Conservation (phyloP, 2,113 vertebrate species). For the Anser cygnoides region DNA sequence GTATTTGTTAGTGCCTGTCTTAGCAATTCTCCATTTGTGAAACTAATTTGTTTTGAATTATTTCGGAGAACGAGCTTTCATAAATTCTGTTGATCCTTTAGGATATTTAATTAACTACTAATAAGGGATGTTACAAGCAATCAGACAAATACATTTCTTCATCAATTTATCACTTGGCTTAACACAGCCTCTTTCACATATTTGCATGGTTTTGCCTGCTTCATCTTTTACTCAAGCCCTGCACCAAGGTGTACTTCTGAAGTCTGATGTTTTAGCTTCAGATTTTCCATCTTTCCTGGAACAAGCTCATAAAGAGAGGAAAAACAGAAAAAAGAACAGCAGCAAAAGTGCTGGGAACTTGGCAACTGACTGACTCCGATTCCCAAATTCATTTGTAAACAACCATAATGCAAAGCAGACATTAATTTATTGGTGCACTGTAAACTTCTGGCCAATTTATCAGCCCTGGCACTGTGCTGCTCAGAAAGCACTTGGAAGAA, state of each 20-base stretch:
- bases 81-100: neutral
- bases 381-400: neutral
- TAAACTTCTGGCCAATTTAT: neutral
- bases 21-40: neutral
- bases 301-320: neutral
- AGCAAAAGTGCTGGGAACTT: neutral
- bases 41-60: slow-evolving; percentile 14
- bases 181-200: neutral
- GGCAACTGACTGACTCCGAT: neutral
- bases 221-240: neutral
- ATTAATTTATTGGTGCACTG: neutral
- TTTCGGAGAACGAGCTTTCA: neutral
- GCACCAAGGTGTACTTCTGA: neutral
- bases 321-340: neutral
- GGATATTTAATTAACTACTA: slow-evolving; percentile 17
- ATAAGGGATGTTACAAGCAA: neutral
- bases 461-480: neutral
- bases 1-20: neutral
- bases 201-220: neutral
- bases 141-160: neutral
- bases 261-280: neutral
- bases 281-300: neutral
- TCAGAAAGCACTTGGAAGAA: neutral
- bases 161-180: neutral
- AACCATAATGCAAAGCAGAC: neutral